phyloP scores from a whole-genome alignment of 2,888 invertebrate species.

The Bellardia pandia region DNA sequence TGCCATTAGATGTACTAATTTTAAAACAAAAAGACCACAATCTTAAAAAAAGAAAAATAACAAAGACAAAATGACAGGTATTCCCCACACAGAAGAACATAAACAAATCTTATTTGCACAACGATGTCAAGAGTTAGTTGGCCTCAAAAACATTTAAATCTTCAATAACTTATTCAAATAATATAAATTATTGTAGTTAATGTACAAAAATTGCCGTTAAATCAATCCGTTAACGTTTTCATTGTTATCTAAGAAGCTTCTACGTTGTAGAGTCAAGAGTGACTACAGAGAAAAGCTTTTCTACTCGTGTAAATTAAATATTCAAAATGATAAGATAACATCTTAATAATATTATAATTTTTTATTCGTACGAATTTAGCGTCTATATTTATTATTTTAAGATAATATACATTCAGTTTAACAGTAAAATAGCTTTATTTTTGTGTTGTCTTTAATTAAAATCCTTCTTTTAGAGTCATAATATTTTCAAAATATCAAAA shows the following conservation, averaged over 20 bases:
- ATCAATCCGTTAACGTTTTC: constrained; percentile 16
- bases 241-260: background rate
- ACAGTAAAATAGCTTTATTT: constrained; percentile 14
- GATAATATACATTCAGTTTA: constrained; percentile 17
- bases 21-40: too few relatives aligned
- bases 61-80: too few relatives aligned
- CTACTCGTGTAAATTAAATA: constrained; percentile 7
- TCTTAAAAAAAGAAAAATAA: too few relatives aligned
- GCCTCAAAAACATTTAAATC: too few relatives aligned
- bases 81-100: too few relatives aligned
- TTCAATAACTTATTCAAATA: too few relatives aligned
- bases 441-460: background rate
- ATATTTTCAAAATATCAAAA: background rate
- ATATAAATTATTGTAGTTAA: too few relatives aligned
- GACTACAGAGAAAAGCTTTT: constrained; percentile 35
- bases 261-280: background rate
- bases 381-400: constrained; percentile 9
- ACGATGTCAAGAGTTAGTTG: too few relatives aligned
- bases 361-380: constrained; percentile 22
- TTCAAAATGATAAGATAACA: constrained; percentile 66
- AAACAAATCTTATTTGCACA: too few relatives aligned
- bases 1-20: too few relatives aligned
- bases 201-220: background rate
- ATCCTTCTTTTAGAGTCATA: background rate
- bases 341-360: constrained; percentile 36